Conservation (phyloP, 2,797 vertebrate genomes). For the Falco concolor region DNA sequence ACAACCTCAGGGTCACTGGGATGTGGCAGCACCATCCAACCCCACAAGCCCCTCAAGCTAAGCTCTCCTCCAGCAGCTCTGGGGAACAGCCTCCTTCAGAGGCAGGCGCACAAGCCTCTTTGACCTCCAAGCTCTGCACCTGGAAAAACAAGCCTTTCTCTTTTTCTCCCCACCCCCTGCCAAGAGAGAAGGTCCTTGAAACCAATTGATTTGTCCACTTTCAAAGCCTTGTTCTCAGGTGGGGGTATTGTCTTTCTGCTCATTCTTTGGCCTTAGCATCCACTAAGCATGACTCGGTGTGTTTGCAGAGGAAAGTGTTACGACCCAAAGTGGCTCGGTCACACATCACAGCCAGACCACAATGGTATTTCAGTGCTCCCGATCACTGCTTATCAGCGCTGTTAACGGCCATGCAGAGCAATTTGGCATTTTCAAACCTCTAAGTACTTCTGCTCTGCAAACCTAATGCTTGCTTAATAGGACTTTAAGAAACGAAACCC, state of each 20-base stretch:
- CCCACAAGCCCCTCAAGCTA: background rate
- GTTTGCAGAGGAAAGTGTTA: background rate
- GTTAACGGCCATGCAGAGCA: background rate
- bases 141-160: background rate
- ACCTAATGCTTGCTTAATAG: background rate
- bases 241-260: background rate
- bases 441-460: background rate
- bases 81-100: background rate
- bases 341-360: background rate
- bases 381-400: background rate
- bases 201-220: background rate
- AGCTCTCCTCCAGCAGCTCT: background rate
- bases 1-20: background rate
- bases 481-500: background rate
- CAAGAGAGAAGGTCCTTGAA: background rate
- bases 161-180: background rate
- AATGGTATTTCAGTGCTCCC: background rate
- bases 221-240: background rate
- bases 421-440: background rate
- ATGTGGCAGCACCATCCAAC: background rate
- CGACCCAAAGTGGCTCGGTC: background rate
- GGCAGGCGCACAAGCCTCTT: fast-evolving
- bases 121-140: background rate
- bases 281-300: background rate
- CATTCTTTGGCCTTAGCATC: background rate